A percentile compares a stretch with the other conserved stretches of the same genome.
Conservation (phyloP, 2,797 vertebrate genomes). For the Garrulus glandarius region DNA sequence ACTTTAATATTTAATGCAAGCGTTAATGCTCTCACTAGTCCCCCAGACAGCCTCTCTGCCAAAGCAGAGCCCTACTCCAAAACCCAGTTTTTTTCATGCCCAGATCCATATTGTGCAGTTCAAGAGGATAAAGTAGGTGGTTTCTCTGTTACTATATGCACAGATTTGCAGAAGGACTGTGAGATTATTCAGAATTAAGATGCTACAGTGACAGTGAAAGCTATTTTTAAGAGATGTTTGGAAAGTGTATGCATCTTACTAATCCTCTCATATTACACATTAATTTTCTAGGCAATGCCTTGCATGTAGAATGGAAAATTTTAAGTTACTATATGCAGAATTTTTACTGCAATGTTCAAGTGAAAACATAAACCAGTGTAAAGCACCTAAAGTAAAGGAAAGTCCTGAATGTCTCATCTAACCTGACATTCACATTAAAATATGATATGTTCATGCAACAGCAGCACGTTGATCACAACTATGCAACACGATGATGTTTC, state of each 20-base stretch:
- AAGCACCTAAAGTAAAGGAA: not conserved
- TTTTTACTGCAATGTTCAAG: not conserved
- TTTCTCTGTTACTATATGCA: constrained; percentile 14
- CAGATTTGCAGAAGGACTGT: not conserved
- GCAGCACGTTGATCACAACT: constrained; percentile 49
- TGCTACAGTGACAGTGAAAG: not conserved
- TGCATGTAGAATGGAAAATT: not conserved
- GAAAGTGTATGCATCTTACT: not conserved
- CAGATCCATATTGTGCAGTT: not conserved
- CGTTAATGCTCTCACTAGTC: not conserved
- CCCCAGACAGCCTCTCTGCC: not conserved
- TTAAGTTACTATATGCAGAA: not conserved
- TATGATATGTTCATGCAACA: not conserved
- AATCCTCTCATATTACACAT: not conserved
- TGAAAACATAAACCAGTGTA: not conserved
- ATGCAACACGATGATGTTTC: constrained; percentile 59
- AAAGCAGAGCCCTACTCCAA: not conserved
- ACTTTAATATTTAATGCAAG: not conserved
- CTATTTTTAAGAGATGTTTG: constrained; percentile 29
- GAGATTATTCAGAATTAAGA: constrained; percentile 45
- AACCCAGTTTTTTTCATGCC: not conserved
- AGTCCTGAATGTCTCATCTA: not conserved
- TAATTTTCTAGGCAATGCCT: not conserved
- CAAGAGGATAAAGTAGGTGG: not conserved
- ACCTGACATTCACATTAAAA: constrained; percentile 38